These are phyloP conservation scores for Chinchilla lanigera DNA, from an alignment of 2,113 vertebrate species.

Conservation along the genomic window DNA sequence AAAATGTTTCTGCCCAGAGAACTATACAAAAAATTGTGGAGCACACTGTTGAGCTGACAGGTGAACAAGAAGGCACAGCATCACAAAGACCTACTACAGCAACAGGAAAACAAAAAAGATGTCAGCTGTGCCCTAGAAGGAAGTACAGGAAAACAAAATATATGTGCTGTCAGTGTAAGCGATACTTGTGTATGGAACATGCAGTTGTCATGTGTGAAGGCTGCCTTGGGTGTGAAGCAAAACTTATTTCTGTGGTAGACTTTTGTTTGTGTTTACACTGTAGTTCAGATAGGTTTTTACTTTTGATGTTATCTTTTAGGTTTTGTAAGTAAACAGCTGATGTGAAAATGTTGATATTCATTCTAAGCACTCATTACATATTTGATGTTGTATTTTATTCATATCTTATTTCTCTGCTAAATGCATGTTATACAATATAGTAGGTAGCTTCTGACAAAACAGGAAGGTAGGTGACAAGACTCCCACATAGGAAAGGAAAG, in stretches of 20 bases:
- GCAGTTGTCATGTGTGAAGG: background rate
- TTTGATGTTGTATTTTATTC: too few species aligned
- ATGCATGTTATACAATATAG: too few species aligned
- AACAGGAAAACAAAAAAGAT: background rate
- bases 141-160: background rate
- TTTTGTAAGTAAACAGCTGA: background rate
- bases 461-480: too few species aligned
- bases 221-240: background rate
- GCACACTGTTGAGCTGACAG: background rate
- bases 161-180: background rate
- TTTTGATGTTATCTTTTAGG: background rate
- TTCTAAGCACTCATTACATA: background rate
- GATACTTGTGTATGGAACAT: background rate
- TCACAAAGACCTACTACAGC: background rate
- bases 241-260: background rate
- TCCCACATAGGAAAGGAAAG: background rate
- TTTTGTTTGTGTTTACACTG: background rate
- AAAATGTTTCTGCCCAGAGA: background rate
- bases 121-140: background rate
- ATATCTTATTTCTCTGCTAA: too few species aligned
- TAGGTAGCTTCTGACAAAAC: too few species aligned
- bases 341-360: background rate
- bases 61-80: background rate
- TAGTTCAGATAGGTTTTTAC: background rate
- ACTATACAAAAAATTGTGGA: background rate